Base-by-base conservation (phyloP, 1,140 invertebrate species). In the Hylyphantes graminicola region DNA sequence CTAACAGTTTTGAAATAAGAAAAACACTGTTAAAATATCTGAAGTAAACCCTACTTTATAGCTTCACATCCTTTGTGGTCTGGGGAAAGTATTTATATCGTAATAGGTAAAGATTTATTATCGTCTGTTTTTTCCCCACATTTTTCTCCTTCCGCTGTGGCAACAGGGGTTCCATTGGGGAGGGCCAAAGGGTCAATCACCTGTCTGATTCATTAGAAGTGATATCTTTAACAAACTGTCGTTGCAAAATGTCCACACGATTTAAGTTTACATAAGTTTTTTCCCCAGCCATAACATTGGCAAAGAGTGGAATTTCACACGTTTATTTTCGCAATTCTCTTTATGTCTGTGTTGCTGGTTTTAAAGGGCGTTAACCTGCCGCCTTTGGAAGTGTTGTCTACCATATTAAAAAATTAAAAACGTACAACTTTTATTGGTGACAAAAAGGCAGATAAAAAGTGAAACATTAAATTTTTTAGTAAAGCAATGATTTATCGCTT, bases 61-160 rank as follows among this genome's bases (percentile, higher is more conserved):
- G 35, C 50, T 70, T 13, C 15, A 7, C 15, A 17, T 51, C 35
- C n/a, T 35, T 35, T 50, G 50, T 15, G 67, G 53, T 51, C 50
- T 70, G 35, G 17, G n/a, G 13, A 15, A 70, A 70, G 67, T 51
- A 19, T 51, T 70, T 7, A 35, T 35, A 51, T 48, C 11, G 65
- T 21, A 67, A 67, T 67, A 35, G 19, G n/a, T 70, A n/a, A 70
- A 51, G 48, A 70, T 70, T 70, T 70, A 70, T 70, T 70, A 35
- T 53, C 48, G 15, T n/a, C 35, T 21, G 35, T 21, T 67, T 15
- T 48, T 19, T 7, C 53, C 35, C 5, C 19, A 35, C 0, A 17
- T 50, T 70, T 68, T 68, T 68, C 53, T 51, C 35, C 50, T 53
- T 13, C 19, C 7, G 65, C 53, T 70, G 67, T 17, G 67, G 53